A percentile compares a stretch with the other conserved stretches of the same genome.
These are phyloP conservation scores for Marisa cornuarietis DNA, from an alignment of 1,140 invertebrate species.

Conservation along the genomic window DNA sequence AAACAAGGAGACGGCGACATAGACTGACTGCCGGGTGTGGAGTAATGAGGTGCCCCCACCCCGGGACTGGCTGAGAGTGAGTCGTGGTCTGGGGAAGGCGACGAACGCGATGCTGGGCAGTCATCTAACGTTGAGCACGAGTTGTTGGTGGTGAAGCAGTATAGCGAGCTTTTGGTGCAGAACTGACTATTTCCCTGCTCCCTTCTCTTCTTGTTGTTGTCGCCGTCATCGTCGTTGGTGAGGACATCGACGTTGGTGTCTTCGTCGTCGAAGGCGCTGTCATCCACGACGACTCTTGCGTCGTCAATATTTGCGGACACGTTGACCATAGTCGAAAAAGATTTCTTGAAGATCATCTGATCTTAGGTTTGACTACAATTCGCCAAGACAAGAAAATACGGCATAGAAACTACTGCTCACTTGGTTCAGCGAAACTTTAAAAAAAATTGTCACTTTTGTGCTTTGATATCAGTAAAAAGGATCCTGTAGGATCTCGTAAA, in stretches of 20 bases:
- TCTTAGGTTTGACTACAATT: no score
- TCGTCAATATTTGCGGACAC: neutral
- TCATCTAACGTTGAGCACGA: neutral
- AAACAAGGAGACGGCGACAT: neutral
- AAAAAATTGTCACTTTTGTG: no score
- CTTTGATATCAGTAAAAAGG: no score
- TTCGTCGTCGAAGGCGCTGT: neutral
- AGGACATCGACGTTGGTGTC: neutral
- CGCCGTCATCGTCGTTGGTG: neutral
- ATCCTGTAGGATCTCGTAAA: no score
- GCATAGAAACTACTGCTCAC: no score
- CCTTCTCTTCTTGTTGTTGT: neutral
- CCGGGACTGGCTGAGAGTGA: neutral
- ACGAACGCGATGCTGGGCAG: neutral
- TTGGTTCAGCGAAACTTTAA: no score
- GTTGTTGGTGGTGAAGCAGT: neutral
- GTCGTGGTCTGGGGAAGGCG: neutral
- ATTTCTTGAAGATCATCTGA: no score
- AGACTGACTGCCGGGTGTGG: neutral
- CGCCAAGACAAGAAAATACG: no score
- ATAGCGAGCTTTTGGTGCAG: neutral
- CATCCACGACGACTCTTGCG: neutral
- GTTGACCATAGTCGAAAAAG: neutral
- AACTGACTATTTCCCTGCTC: neutral
- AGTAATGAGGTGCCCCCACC: neutral